phyloP scores from a whole-genome alignment of 2,797 vertebrate species.

The Acanthopagrus latus region DNA sequence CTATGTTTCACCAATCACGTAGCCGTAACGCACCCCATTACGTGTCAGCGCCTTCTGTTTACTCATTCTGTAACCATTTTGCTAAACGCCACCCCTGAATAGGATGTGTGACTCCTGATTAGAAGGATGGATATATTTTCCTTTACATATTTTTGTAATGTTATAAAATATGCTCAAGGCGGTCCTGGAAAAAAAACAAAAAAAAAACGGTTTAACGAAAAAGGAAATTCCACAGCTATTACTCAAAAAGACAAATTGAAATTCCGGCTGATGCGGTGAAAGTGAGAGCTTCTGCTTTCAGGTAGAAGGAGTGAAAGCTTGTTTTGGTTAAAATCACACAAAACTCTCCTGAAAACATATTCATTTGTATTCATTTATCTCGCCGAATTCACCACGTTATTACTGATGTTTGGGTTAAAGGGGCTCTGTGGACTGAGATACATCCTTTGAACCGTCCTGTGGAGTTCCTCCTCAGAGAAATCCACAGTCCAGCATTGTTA shows the following conservation, averaged over 20 bases:
- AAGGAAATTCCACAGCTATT: conserved; percentile 2
- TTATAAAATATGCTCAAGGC: conserved; percentile 34
- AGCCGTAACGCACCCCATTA: conserved; percentile 33
- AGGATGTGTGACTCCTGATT: conserved; percentile 4
- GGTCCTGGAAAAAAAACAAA: too few relatives aligned
- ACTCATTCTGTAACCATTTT: conserved; percentile 13
- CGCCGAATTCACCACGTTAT: conserved; percentile 32
- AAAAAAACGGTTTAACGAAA: too few relatives aligned
- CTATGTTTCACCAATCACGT: conserved; percentile 45
- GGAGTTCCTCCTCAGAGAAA: too few relatives aligned
- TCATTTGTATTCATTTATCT: conserved; percentile 9
- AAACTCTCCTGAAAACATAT: neutral
- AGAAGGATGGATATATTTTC: conserved; percentile 4
- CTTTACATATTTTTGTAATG: conserved; percentile 27
- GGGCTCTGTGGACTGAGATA: too few relatives aligned
- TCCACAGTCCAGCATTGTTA: too few relatives aligned
- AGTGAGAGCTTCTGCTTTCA: neutral
- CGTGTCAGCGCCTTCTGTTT: conserved; percentile 18
- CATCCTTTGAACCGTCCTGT: too few relatives aligned
- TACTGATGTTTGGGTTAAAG: conserved; percentile 9
- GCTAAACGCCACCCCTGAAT: neutral
- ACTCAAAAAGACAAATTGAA: conserved; percentile 1
- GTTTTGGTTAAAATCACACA: conserved; percentile 6
- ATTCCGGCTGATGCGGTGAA: neutral
- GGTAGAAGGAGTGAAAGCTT: too few relatives aligned